Percentiles rank a stretch among this genome's conserved stretches.
Conservation (phyloP, 2,888 invertebrate genomes). For the Platycheirus rosarum region DNA sequence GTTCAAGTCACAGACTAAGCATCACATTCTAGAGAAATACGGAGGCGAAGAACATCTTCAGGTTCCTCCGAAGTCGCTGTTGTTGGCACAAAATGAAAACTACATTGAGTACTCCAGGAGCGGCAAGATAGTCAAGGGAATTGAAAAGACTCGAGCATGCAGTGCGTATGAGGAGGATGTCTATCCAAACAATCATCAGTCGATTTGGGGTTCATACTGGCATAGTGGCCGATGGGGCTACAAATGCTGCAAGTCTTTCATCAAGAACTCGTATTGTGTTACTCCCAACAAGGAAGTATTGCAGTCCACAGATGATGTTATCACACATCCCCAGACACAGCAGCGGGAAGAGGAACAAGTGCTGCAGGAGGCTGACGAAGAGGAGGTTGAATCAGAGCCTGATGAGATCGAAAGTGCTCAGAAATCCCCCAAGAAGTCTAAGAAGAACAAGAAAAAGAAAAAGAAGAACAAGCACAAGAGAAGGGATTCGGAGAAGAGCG, state of each 20-base stretch:
- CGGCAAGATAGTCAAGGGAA: conserved; percentile 93
- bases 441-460: conserved; percentile 79
- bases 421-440: conserved; percentile 78
- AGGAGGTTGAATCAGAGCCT: conserved; percentile 83
- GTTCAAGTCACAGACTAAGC: conserved; percentile 92
- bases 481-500: conserved; percentile 66
- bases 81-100: conserved; percentile 95
- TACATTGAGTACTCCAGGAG: conserved; percentile 97
- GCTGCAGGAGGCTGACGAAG: conserved; percentile 68
- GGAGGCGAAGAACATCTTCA: conserved; percentile 97
- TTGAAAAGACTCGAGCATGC: conserved; percentile 92
- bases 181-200: conserved; percentile 94
- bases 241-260: conserved; percentile 96
- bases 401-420: conserved; percentile 80
- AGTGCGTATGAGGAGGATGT: conserved; percentile 98
- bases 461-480: conserved; percentile 73
- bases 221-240: conserved; percentile 96
- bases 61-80: conserved; percentile 92
- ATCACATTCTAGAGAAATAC: conserved; percentile 94
- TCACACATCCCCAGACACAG: conserved; percentile 45
- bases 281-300: conserved; percentile 77
- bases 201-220: conserved; percentile 99
- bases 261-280: conserved; percentile 83
- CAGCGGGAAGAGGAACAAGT: conserved; percentile 34
- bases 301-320: conserved; percentile 35